Base-by-base conservation (phyloP, 2,113 vertebrate genomes). In the Tiliqua scincoides region DNA sequence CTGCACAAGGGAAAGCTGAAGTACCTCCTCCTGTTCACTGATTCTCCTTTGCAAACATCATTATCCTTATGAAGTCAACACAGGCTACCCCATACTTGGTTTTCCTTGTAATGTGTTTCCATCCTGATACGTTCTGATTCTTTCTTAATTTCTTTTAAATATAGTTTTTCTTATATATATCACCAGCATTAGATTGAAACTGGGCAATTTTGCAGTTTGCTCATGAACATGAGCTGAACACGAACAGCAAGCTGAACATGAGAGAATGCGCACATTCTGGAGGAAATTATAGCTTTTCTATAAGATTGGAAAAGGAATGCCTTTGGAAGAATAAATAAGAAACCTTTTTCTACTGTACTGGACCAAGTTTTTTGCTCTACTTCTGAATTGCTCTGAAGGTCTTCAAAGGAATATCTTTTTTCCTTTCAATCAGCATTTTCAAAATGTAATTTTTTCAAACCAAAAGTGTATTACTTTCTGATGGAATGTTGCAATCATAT, bases 371-470 rank as follows among this genome's bases (percentile, higher is more conserved):
- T 87, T 90, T 83, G 85, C 84, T 67, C 71, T 0, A 0, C 21
- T 67, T 88, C 82, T 79, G 48, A 82, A 54, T 4, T 54, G 10
- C 35, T 57, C 70, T 80, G 54, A 83, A 89, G 85, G 90, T 2
- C 84, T 92, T 86, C 40, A 76, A 54, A 73, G 17, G 73, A 61
- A 86, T 84, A 17, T 52, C 43, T 8, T 67, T 90, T 85, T 48
- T 80, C 84, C 70, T 1, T 10, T 82, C 27, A 0, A 73, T 32
- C 25, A 85, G 37, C 17, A 59, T 88, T 92, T 88, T 74, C 82
- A 90, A 63, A 91, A 76, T 17, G 18, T 59, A 72, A 14, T 21
- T 65, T 32, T 40, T 78, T 27, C 61, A 48, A 43, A 21, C 35
- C 43, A 0, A 23, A 65, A 25, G 43, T 79, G 77, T 40, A 48